Conservation (phyloP, 2,797 vertebrate genomes). For the Esox masquinongy region DNA sequence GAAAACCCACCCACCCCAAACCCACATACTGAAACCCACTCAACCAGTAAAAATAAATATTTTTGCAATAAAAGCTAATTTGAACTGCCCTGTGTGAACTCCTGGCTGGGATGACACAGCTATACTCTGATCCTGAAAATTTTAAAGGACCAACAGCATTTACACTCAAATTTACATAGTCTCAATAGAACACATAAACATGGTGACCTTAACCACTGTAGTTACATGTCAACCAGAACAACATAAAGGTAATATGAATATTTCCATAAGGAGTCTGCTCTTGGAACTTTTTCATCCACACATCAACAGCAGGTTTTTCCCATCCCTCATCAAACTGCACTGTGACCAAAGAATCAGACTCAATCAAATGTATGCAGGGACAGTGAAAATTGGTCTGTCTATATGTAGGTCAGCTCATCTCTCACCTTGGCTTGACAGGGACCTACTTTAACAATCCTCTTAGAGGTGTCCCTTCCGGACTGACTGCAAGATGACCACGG, state of each 20-base stretch:
- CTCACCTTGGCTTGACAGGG: slow-evolving; percentile 38
- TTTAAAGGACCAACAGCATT: too few relatives aligned
- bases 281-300: slow-evolving; percentile 8
- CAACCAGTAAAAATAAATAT: too few relatives aligned
- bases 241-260: neutral
- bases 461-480: slow-evolving; percentile 33
- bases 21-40: too few relatives aligned
- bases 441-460: slow-evolving; percentile 40
- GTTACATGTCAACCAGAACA: too few relatives aligned
- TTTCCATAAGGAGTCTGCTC: neutral
- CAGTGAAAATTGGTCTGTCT: slow-evolving; percentile 58
- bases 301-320: slow-evolving; percentile 38
- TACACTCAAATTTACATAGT: neutral
- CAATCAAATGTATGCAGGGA: slow-evolving; percentile 54
- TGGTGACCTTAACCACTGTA: too few relatives aligned
- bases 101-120: too few relatives aligned
- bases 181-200: neutral
- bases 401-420: slow-evolving; percentile 59
- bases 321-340: slow-evolving; percentile 10
- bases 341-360: slow-evolving; percentile 32
- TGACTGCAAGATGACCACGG: slow-evolving; percentile 15
- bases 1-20: too few relatives aligned
- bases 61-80: too few relatives aligned
- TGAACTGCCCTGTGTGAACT: too few relatives aligned
- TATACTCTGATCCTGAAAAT: too few relatives aligned